Evolutionary conservation across 2,888 invertebrate species (phyloP), one percentile per base, ranked within the genome.

Genomic region (Dioctria linearis): DNA sequence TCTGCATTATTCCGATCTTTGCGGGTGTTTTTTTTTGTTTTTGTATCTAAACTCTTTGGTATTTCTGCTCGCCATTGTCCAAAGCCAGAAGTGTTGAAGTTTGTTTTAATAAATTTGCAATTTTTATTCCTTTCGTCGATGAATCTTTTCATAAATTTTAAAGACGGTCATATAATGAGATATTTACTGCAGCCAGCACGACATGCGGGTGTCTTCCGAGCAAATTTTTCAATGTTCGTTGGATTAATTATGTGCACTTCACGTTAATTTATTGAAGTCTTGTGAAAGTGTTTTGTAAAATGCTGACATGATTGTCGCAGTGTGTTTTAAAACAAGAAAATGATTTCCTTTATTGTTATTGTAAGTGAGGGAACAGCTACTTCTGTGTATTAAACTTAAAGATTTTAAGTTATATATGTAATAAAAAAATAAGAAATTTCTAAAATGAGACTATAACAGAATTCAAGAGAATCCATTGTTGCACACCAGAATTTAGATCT

Each of bases 51-150:
- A 25, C 61, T 61, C 61, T 25, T 39, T 37, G 49, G 25, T 25
- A 2, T 25, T 69, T 37, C 25, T 69, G 25, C 51, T 49, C 51
- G 54, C 6, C 51, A 46, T n/a, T 69, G 51, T 49, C 69, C 49
- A 51, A 69, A 69, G 11, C 46, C 6, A 25, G 11, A 37, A n/a
- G 39, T 37, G n/a, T 59, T 59, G n/a, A 40, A 5, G 40, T 73
- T 73, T 73, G 57, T 73, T 73, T 54, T 73, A 73, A 73, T 73
- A 73, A 73, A 73, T 73, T 73, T 59, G 59, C 73, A 73, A 73
- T 42, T 73, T 73, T 73, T 73, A 73, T 73, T 59, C 40, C 13
- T 57, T 40, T 57, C 54, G 57, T 40, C 73, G 8, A 51, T 6
- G 6, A 39, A 8, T 61, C 39, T 5, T 25, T 13, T 37, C n/a